phyloP scores from a whole-genome alignment of 1,140 invertebrate species.

The Caenorhabditis latens region DNA sequence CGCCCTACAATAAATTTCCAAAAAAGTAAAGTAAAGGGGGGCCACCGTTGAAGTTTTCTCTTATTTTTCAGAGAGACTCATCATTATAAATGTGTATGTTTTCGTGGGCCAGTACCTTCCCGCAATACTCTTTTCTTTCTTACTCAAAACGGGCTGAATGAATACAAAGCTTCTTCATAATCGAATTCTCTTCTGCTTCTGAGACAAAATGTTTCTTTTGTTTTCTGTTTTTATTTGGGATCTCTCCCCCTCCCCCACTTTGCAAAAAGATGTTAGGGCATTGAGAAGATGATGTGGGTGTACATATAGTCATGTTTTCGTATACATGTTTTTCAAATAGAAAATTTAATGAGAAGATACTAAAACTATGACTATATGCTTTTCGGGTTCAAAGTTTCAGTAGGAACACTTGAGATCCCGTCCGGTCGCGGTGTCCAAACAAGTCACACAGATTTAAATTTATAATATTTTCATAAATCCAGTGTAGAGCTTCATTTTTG shows the following conservation, averaged over 20 bases:
- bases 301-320: not conserved
- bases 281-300: conserved; percentile 38
- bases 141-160: not conserved
- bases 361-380: too few relatives aligned
- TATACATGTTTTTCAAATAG: not conserved
- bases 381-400: too few relatives aligned
- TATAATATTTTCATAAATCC: too few relatives aligned
- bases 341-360: too few relatives aligned
- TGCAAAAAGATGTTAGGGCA: conserved; percentile 9
- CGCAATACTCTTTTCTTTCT: not conserved
- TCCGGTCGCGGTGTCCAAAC: too few relatives aligned
- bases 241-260: too few relatives aligned
- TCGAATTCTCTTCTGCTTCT: not conserved
- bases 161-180: not conserved
- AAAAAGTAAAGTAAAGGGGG: not conserved
- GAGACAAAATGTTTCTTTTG: conserved; percentile 14
- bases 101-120: not conserved
- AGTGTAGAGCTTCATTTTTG: too few relatives aligned
- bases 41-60: conserved; percentile 27
- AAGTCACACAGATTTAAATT: too few relatives aligned
- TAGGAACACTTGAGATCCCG: too few relatives aligned
- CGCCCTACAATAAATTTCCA: not conserved
- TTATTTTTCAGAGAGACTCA: not conserved
- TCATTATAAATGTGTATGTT: conserved; percentile 38
- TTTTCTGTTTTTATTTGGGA: not conserved